Evolutionary conservation across 2,113 vertebrate genomes (phyloP).

Genomic region (Cryptomyrus ogoouensis): DNA sequence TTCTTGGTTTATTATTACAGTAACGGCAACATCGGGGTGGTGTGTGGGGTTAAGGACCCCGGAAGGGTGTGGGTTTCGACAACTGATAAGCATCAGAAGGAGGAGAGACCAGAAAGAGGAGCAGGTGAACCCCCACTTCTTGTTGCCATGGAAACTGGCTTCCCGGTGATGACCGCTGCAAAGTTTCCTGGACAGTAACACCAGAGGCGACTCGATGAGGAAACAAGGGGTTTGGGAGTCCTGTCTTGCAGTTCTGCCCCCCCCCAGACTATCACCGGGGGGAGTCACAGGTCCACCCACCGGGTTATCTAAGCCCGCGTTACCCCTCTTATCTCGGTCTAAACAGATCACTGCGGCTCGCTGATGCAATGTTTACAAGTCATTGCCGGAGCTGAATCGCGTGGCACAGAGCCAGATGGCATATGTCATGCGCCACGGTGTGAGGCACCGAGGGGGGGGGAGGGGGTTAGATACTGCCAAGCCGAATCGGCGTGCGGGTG

Average conservation of each 20-base stretch:
- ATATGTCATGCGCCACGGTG: not conserved
- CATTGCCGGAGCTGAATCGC: not conserved
- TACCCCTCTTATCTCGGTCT: not conserved
- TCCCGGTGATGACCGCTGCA: not conserved
- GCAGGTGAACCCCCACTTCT: not conserved
- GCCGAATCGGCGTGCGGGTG: not conserved
- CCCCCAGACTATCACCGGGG: not conserved
- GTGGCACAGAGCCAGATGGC: not conserved
- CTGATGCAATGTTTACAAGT: slow-evolving; percentile 3
- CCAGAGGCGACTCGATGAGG: not conserved
- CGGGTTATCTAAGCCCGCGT: not conserved
- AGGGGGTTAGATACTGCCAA: not conserved
- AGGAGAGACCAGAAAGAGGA: not conserved
- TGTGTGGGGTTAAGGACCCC: not conserved
- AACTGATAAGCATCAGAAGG: not conserved
- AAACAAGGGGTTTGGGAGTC: not conserved
- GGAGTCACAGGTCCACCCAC: not conserved
- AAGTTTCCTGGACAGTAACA: not conserved
- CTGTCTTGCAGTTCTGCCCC: not conserved
- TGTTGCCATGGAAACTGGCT: slow-evolving; percentile 8
- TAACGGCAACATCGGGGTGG: not conserved
- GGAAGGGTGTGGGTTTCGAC: not conserved
- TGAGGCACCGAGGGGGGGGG: not conserved
- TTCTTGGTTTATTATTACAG: not conserved
- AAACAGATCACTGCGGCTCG: not conserved